Evolutionary conservation across 2,888 invertebrate genomes (phyloP), one percentile per base, ranked within the genome.

Genomic region (Dynastes grantii): DNA sequence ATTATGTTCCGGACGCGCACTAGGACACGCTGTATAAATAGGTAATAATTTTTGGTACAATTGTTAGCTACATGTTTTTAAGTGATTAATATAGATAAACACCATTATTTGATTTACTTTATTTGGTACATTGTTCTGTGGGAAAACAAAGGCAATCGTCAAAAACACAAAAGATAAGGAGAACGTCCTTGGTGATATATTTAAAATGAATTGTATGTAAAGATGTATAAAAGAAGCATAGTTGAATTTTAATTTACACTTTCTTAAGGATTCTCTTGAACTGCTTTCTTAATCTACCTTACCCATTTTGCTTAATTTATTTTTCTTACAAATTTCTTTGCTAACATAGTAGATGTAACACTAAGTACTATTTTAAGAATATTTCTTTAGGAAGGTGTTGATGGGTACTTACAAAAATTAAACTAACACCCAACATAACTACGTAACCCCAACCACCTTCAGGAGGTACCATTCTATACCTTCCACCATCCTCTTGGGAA

Each of bases 371-470:
- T 37, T 37, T 37, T 6, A 37, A 37, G 5, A 37, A 45, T 8
- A 45, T 45, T 5, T 11, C 45, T 11, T 45, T 45, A 45, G 11
- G 45, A 11, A 45, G 11, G 11, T 37, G 32, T 37, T 37, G 32
- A 37, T 5, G 9, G 9, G 8, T 65, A 76, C 76, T 76, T 90
- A 95, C 95, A 86, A 94, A 94, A 55, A 94, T 92, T 79, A 95
- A 87, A 82, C 94, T 92, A 85, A 95, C 92, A 27, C 95, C 94
- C 9, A 94, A 84, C 55, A 94, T 93, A 11, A 95, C 92, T 73
- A 94, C 88, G 87, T 95, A 95, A 0, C 95, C 95, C 94, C 95
- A 96, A 0, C 95, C 95, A 2, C 95, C 95, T 64, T 86, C 85
- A 1, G 86, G 86, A 64, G 84, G 80, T 32, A 81, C 63, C 11